Evolutionary conservation across 2,797 vertebrate genomes (phyloP).

Genomic region (Sciurus carolinensis): DNA sequence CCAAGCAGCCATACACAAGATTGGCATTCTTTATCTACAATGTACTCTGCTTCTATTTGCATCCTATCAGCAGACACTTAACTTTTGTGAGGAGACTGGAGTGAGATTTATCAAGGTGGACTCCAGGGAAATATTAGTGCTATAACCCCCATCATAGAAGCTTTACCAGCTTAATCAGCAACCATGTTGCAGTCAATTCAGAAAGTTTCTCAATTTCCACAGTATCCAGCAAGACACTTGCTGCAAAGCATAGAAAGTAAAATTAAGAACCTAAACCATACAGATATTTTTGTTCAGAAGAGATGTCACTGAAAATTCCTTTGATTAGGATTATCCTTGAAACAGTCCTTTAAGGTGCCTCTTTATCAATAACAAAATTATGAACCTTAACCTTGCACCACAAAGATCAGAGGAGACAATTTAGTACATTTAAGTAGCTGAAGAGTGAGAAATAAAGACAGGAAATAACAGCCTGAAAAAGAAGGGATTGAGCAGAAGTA

Average conservation of each 20-base stretch:
- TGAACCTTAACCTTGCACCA: not conserved
- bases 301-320: slow-evolving; percentile 14
- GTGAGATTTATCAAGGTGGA: not conserved
- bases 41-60: not conserved
- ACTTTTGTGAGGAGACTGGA: not conserved
- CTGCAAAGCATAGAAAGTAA: slow-evolving; percentile 3
- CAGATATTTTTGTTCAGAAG: slow-evolving; percentile 49
- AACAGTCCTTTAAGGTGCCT: slow-evolving; percentile 38
- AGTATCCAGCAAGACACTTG: slow-evolving; percentile 25
- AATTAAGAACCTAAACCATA: slow-evolving; percentile 43
- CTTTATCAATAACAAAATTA: slow-evolving; percentile 37
- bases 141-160: not conserved
- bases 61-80: not conserved
- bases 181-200: not conserved
- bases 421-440: slow-evolving; percentile 52
- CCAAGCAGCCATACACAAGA: not conserved
- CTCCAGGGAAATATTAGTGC: not conserved
- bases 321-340: not conserved
- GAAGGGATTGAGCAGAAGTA: not conserved
- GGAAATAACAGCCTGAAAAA: not conserved
- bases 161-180: slow-evolving; percentile 7
- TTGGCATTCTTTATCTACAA: not conserved
- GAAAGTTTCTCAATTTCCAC: not conserved
- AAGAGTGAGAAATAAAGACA: slow-evolving; percentile 42
- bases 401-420: slow-evolving; percentile 5